Base-by-base conservation (phyloP, 2,797 vertebrate genomes). In the Sebastes matsubarae region DNA sequence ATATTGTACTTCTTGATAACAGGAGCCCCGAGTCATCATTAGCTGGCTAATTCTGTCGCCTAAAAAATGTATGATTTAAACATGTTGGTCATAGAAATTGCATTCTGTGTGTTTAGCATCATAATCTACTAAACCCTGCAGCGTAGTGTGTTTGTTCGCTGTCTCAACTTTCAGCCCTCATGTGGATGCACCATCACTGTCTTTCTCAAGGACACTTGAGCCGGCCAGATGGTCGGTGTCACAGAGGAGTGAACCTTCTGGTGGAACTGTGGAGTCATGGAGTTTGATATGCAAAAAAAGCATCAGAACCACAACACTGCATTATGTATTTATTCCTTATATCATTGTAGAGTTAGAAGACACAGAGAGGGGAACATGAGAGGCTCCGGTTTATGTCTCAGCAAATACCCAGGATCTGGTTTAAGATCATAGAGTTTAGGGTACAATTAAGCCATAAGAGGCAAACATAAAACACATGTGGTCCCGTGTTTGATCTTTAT, bases 191-290 rank as follows among this genome's bases (percentile, higher is more conserved):
- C 13, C 10, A 68, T 50, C 38, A 8, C 38, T 7, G 66, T 69
- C 2, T 9, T 8, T 69, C 30, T 76, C 79, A 80, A 84, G 83
- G 81, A 85, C 81, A 12, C 22, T 30, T 3, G n/a, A 68, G 69
- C 72, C 2, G 46, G 18, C 60, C 83, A 87, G 83, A 86, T 76
- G 66, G 77, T 16, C 2, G 70, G 63, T 66, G 81, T 80, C 83
- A 76, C 83, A 60, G 46, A 36, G 65, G 63, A 70, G 13, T 22
- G 42, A 79, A 81, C 57, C 25, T 32, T 55, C 77, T 50, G 50
- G 4, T 65, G 16, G 38, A 73, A 74, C 27, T 38, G 57, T 54
- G n/a, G 52, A 75, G 70, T 60, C 66, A 24, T 27, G 18, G 38
- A 70, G 64, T 27, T 18, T 57, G 29, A 70, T n/a, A 27, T 75